These are phyloP conservation scores for Diarsia brunnea DNA, from an alignment of 2,888 invertebrate genomes.

Conservation along the genomic window DNA sequence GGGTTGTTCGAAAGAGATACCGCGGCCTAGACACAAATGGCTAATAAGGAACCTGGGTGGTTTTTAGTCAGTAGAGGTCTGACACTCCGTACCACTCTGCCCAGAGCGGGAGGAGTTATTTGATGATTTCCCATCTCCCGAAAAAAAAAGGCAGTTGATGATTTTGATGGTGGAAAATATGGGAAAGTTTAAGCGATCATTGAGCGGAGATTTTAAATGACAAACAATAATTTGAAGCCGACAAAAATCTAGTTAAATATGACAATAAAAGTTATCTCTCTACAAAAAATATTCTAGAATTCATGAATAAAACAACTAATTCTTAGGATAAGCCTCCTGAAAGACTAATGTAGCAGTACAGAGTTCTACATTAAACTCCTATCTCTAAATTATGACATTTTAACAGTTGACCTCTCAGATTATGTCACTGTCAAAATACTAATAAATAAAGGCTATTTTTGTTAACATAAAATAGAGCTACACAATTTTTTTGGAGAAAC, in stretches of 20 bases:
- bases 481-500: not conserved
- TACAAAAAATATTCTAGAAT: not conserved
- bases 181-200: too few species aligned
- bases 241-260: not conserved
- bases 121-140: too few species aligned
- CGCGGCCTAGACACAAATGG: too few species aligned
- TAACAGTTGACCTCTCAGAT: not conserved
- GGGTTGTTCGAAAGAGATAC: too few species aligned
- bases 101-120: too few species aligned
- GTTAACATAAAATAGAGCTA: not conserved
- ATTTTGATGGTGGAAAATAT: not conserved
- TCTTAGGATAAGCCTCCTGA: not conserved
- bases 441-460: not conserved
- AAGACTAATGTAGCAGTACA: not conserved
- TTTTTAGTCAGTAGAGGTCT: too few species aligned
- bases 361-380: too few species aligned
- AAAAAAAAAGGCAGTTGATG: not conserved
- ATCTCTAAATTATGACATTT: not conserved
- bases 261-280: not conserved
- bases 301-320: not conserved
- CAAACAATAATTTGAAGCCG: not conserved
- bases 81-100: too few species aligned
- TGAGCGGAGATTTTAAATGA: not conserved
- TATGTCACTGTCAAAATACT: not conserved
- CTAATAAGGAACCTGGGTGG: too few species aligned